These are phyloP conservation scores for Heliconius melpomene DNA, from an alignment of 1,140 invertebrate species.

Conservation along the genomic window DNA sequence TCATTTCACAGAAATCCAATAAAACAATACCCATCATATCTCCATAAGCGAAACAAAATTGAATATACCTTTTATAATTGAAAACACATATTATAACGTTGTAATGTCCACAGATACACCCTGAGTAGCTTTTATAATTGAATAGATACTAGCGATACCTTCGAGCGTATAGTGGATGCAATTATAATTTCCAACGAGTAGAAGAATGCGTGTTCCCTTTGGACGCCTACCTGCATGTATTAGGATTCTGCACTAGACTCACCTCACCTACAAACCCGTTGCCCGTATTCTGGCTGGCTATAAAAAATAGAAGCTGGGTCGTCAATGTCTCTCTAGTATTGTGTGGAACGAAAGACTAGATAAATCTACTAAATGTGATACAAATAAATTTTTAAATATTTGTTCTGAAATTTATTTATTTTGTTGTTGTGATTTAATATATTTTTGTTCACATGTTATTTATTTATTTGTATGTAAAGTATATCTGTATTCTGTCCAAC, in stretches of 20 bases:
- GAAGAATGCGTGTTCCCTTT: constrained; percentile 53
- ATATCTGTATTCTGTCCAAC: too few species aligned
- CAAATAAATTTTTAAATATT: neutral
- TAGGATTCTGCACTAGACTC: constrained; percentile 65
- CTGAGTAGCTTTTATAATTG: constrained; percentile 21
- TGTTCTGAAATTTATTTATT: neutral
- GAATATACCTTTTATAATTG: neutral
- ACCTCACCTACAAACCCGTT: constrained; percentile 78
- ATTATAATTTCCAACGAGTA: constrained; percentile 38
- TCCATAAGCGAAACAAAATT: neutral
- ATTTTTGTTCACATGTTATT: too few species aligned
- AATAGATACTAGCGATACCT: constrained; percentile 18
- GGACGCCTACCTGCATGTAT: constrained; percentile 65
- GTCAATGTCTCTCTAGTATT: neutral
- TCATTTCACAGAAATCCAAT: too few species aligned
- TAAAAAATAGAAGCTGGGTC: constrained; percentile 72
- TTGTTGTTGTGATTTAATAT: neutral
- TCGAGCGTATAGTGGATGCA: constrained; percentile 28
- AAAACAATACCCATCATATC: too few species aligned
- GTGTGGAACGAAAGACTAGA: constrained; percentile 42
- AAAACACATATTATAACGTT: constrained; percentile 14
- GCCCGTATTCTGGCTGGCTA: constrained; percentile 73
- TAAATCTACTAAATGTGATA: constrained; percentile 19
- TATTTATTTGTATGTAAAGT: too few species aligned
- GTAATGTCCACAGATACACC: constrained; percentile 8